Evolutionary conservation across 2,113 vertebrate species (phyloP).

Genomic region (Elaphurus davidianus): DNA sequence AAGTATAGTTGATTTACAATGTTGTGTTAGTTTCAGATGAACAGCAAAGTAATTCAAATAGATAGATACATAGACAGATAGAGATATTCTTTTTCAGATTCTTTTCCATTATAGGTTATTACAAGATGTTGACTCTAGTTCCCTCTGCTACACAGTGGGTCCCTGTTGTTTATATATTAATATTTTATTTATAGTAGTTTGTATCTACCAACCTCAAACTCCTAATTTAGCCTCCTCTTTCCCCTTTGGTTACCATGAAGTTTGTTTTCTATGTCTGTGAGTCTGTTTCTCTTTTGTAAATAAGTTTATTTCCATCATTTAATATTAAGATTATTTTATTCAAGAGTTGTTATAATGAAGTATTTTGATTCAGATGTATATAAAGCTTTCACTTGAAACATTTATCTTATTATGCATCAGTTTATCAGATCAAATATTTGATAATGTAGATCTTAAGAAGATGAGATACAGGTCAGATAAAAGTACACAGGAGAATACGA

Average conservation of each 20-base stretch:
- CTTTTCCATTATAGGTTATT: background rate
- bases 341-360: background rate
- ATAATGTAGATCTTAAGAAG: background rate
- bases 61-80: background rate
- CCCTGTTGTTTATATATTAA: background rate
- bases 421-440: background rate
- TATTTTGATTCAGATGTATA: background rate
- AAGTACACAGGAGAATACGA: background rate
- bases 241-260: background rate
- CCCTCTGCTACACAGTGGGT: background rate
- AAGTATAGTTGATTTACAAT: background rate
- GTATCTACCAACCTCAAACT: background rate
- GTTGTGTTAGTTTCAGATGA: background rate
- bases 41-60: background rate
- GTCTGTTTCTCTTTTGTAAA: background rate
- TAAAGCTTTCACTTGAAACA: slow-evolving; percentile 16
- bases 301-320: background rate
- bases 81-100: background rate
- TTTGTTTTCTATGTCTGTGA: background rate
- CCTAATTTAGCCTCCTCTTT: background rate
- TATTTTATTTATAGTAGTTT: background rate
- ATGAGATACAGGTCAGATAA: background rate
- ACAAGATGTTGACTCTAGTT: background rate
- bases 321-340: slow-evolving; percentile 1
- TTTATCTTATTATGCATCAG: background rate